Conservation (phyloP, 1,140 invertebrate species). For the Neotoxoptera formosana region DNA sequence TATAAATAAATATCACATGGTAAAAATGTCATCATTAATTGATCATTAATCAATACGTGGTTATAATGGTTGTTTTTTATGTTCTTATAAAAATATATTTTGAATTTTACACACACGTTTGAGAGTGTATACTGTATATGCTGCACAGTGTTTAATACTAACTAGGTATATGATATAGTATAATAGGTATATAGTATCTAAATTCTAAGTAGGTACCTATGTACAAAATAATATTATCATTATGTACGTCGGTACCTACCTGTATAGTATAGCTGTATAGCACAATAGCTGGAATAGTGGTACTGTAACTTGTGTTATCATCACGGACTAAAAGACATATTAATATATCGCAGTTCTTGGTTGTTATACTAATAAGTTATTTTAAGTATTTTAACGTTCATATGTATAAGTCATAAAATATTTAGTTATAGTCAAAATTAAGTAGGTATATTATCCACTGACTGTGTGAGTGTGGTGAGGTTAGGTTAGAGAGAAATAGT, state of each 20-base stretch:
- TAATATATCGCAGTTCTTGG: background rate
- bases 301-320: background rate
- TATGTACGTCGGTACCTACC: background rate
- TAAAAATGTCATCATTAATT: too few relatives aligned
- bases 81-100: background rate
- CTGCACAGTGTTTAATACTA: background rate
- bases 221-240: background rate
- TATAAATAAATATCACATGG: too few relatives aligned
- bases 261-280: background rate
- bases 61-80: background rate
- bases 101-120: background rate
- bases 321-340: background rate
- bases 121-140: background rate
- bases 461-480: background rate
- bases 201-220: background rate
- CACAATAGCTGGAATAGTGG: background rate
- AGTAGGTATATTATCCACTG: background rate
- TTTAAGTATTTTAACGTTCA: background rate
- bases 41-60: background rate
- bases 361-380: background rate
- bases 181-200: background rate
- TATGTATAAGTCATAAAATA: background rate
- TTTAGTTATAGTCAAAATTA: background rate
- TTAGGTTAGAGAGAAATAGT: background rate
- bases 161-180: background rate